Conservation (phyloP, 2,888 invertebrate genomes). For the Thera obeliscata region DNA sequence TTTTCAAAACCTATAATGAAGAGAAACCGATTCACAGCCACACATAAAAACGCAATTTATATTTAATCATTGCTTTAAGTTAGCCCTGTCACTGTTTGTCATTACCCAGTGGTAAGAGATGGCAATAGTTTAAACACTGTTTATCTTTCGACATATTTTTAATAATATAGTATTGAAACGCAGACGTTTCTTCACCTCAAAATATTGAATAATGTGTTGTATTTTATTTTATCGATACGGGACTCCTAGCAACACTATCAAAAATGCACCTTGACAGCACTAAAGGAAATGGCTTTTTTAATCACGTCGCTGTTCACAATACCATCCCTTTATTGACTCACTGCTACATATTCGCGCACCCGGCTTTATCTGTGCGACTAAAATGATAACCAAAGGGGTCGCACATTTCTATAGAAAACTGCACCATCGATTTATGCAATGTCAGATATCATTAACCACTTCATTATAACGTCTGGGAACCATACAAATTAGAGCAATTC, state of each 20-base stretch:
- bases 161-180: no score
- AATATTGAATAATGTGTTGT: no score
- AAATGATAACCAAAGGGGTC: slow-evolving; percentile 58
- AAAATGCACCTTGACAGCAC: slow-evolving; percentile 80
- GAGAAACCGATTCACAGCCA: no score
- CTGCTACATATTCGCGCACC: slow-evolving; percentile 79
- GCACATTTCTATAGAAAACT: slow-evolving; percentile 52
- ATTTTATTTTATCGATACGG: slow-evolving; percentile 40
- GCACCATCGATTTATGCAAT: slow-evolving; percentile 54
- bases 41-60: no score
- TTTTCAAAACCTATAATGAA: no score
- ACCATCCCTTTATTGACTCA: slow-evolving; percentile 81
- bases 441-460: slow-evolving; percentile 52
- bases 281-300: slow-evolving; percentile 81
- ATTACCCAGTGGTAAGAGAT: no score
- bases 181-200: no score
- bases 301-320: slow-evolving; percentile 79
- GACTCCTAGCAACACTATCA: slow-evolving; percentile 51
- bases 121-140: no score
- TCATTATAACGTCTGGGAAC: slow-evolving; percentile 55
- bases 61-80: no score
- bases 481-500: slow-evolving; percentile 20
- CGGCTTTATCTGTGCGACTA: slow-evolving; percentile 68
- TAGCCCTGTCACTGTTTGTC: no score
- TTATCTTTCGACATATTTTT: no score